Evolutionary conservation across 2,113 vertebrate genomes (phyloP).

Genomic region (Bubalus kerabau): DNA sequence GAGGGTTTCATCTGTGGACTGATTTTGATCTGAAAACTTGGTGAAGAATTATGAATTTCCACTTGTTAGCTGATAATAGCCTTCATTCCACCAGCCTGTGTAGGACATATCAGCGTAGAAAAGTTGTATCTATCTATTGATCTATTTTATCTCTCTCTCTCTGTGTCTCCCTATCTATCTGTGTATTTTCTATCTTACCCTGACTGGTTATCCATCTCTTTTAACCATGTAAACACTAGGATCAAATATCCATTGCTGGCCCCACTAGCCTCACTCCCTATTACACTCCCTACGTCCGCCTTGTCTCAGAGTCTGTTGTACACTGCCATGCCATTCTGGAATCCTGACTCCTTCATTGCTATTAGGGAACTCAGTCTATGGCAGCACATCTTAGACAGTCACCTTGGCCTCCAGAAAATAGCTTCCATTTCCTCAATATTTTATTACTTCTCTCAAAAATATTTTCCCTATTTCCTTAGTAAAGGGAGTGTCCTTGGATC

Average conservation of each 20-base stretch:
- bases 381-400: neutral
- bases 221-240: neutral
- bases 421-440: neutral
- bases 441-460: neutral
- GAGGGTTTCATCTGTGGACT: neutral
- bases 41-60: neutral
- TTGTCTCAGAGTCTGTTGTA: neutral
- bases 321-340: neutral
- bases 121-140: neutral
- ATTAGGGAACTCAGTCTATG: neutral
- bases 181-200: neutral
- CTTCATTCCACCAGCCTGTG: neutral
- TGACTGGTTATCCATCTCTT: neutral
- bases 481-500: neutral
- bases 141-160: neutral
- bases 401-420: neutral
- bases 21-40: neutral
- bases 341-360: neutral
- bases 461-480: neutral
- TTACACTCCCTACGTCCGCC: accelerated
- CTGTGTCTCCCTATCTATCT: neutral
- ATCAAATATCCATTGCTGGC: neutral
- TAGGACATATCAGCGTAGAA: neutral
- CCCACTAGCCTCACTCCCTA: neutral
- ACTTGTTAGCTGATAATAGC: neutral